Evolutionary conservation across 2,113 vertebrate genomes (phyloP), one percentile per base, ranked within the genome.

Genomic region (Ptychochromis oligacanthus): DNA sequence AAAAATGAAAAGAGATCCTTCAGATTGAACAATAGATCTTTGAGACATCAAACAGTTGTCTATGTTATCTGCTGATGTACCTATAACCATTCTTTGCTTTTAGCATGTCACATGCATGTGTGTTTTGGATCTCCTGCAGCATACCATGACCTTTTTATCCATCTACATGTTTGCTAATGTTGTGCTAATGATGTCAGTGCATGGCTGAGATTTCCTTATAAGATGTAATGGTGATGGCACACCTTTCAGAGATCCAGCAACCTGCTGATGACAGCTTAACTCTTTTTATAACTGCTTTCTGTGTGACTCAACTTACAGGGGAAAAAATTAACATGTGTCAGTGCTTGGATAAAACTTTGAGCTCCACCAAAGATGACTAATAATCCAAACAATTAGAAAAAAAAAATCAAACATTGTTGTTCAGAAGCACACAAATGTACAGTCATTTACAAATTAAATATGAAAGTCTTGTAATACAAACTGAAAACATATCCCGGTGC

Each of bases 281-380:
- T 38, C 46, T 59, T 11, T 54, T 28, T 24, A 14, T 17, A 26
- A 17, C 24, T 22, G 40, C 20, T 79, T 43, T 43, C 7, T 26
- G 22, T 28, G 13, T 86, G 92, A 90, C 83, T 49, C 22, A 60
- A 6, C n/a, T 54, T 82, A 90, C 1, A 40, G 78, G 88, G 84
- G 87, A 76, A 84, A 81, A 88, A 90, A 83, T 52, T 17, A 20
- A 52, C 10, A 85, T 86, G 7, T 26, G 34, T 56, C 79, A 31
- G n/a, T 43, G 46, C 34, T 85, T 80, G 82, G 15, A 78, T 91
- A 90, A 93, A 94, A 91, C 38, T 56, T 31, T 64, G 11, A 31
- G 43, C 86, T 86, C 14, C 28, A 76, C 77, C 38, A 75, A 78
- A 79, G 56, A 77, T 79, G 94, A 93, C 85, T 94, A 93, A 90